Evolutionary conservation across 2,888 invertebrate species (phyloP).

Genomic region (Blera fallax): DNA sequence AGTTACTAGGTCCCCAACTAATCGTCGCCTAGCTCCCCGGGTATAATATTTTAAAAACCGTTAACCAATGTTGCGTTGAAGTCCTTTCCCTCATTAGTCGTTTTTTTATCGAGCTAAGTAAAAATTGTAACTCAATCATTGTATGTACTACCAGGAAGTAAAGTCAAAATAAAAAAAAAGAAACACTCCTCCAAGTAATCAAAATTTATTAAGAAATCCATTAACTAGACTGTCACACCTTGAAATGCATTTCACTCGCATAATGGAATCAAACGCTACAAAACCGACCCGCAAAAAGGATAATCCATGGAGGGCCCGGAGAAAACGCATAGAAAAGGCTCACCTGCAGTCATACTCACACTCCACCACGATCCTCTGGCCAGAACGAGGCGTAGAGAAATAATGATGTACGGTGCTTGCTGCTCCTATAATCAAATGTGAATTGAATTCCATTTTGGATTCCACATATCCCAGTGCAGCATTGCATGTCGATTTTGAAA

Average conservation of each 20-base stretch:
- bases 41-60: no score
- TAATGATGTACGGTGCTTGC: conserved; percentile 50
- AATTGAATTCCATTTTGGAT: conserved; percentile 67
- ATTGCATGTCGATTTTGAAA: conserved; percentile 71
- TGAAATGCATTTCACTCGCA: conserved; percentile 26
- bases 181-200: conserved; percentile 10
- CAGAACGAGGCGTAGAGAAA: conserved; percentile 25
- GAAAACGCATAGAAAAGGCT: neutral
- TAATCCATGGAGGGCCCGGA: neutral
- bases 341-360: neutral
- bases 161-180: neutral
- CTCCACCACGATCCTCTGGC: conserved; percentile 4
- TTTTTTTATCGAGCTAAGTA: no score
- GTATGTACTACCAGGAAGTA: no score
- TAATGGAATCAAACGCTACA: conserved; percentile 51
- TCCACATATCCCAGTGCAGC: conserved; percentile 54
- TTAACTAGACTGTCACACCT: conserved; percentile 41
- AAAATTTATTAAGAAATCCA: conserved; percentile 34
- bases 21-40: no score
- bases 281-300: conserved; percentile 6
- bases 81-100: no score
- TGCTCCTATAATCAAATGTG: conserved; percentile 64
- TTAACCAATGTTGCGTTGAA: no score
- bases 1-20: no score
- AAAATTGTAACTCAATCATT: no score